Base-by-base conservation (phyloP, 1,140 invertebrate species). In the Metopolophium dirhodum region DNA sequence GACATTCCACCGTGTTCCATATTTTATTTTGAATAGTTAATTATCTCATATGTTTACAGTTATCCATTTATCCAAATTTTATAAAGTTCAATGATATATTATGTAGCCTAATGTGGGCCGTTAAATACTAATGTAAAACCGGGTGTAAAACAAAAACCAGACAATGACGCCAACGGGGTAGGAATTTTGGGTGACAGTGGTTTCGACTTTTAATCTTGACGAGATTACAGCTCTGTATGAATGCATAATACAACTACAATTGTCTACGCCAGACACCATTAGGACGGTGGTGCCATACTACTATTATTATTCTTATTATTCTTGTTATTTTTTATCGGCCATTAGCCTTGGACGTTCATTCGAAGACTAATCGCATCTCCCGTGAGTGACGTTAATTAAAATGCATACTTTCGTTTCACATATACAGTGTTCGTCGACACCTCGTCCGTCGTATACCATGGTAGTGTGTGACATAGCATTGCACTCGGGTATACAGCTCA, bases 361-460 rank as follows among this genome's bases (percentile, higher is more conserved):
- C 35, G 22, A 83, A 92, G n/a, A 83, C 91, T 83, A 37, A 92
- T 92, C 47, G 45, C 22, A 23, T 91, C 57, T 82, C 35, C 68
- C 45, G 8, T n/a, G 26, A 91, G 68, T 83, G 68, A 83, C 91
- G 91, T 83, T 51, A 35, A 51, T 91, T 77, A 49, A 92, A 92
- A 92, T 35, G 14, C 20, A 35, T 49, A 41, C 77, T 22, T 85
- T 49, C 6, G 14, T 92, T 35, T 85, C 30, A 41, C 57, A 82
- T 91, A n/a, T 35, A 57, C 88, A 26, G 49, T 89, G 35, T 89
- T 37, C 88, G 49, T 89, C 51, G 37, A 89, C 49, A 54, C 49
- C n/a, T 54, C 22, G 87, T 37, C 4, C 7, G 9, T 49, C n/a
- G 47, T 51, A 51, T 41, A 89, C 47, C 51, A 7, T n/a, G 30